Evolutionary conservation across 2,113 vertebrate genomes (phyloP).

Genomic region (Dasyprocta punctata): DNA sequence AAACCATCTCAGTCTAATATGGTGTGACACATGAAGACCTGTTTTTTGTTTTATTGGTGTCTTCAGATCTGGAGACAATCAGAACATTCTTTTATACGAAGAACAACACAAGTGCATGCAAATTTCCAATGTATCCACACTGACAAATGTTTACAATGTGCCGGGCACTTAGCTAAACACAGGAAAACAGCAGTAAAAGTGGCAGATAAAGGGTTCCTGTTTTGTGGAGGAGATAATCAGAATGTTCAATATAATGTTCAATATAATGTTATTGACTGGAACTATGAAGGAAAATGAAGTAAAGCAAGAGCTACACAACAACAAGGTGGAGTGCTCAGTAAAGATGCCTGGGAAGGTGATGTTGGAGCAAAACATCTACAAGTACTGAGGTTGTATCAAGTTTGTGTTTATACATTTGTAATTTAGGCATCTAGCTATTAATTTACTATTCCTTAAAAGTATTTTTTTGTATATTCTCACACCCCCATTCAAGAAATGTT

Average conservation of each 20-base stretch:
- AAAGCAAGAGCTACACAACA: neutral
- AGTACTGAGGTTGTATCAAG: no score
- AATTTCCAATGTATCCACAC: slow-evolving; percentile 22
- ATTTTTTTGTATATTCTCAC: no score
- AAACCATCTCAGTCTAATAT: neutral
- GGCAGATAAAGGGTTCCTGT: neutral
- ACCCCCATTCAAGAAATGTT: neutral
- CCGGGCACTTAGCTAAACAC: slow-evolving; percentile 32
- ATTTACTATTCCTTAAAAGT: no score
- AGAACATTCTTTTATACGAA: slow-evolving; percentile 47
- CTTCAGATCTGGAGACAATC: slow-evolving; percentile 26
- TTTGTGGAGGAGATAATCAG: slow-evolving; percentile 1
- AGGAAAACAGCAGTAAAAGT: neutral
- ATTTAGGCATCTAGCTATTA: no score
- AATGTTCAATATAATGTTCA: slow-evolving; percentile 21
- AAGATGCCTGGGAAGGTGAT: no score
- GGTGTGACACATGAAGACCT: slow-evolving; percentile 11
- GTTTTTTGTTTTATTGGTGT: slow-evolving; percentile 28
- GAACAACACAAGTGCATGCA: slow-evolving; percentile 19
- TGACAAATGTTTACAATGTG: slow-evolving; percentile 36
- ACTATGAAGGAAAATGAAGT: neutral
- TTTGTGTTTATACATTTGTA: no score
- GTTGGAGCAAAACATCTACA: no score
- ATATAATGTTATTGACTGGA: neutral
- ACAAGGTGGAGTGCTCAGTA: no score